These are phyloP conservation scores for Ochlodes sylvanus DNA, from an alignment of 2,888 invertebrate genomes.

Conservation along the genomic window DNA sequence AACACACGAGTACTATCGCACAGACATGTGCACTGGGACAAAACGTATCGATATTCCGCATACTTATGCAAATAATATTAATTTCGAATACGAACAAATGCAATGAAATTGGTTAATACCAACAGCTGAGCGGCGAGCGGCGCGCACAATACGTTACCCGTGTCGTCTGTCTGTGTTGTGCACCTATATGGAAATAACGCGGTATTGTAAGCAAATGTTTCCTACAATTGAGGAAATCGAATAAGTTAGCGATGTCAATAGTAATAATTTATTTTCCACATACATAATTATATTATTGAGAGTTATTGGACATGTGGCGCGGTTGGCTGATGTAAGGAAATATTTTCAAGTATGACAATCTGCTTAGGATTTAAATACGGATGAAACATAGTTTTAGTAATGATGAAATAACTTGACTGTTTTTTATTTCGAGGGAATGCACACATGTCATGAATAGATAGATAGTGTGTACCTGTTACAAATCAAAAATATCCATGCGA, in stretches of 20 bases:
- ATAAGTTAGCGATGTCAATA: constrained; percentile 11
- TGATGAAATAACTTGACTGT: too few relatives aligned
- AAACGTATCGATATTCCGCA: constrained; percentile 24
- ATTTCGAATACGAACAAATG: constrained; percentile 25
- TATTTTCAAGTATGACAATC: too few relatives aligned
- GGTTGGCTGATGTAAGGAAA: too few relatives aligned
- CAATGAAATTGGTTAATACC: constrained; percentile 18
- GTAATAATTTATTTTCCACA: constrained; percentile 3
- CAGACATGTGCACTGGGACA: constrained; percentile 13
- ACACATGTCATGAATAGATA: too few relatives aligned
- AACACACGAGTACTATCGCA: background rate
- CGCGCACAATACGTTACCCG: constrained; percentile 23
- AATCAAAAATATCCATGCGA: too few relatives aligned
- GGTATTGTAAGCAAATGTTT: constrained; percentile 30
- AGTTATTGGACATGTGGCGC: background rate
- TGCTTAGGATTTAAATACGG: too few relatives aligned
- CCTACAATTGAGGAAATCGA: constrained; percentile 18
- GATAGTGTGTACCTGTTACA: too few relatives aligned
- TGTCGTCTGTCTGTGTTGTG: constrained; percentile 27
- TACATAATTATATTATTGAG: background rate
- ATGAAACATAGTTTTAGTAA: too few relatives aligned
- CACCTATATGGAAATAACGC: constrained; percentile 28
- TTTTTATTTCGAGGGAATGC: too few relatives aligned
- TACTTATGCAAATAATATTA: constrained; percentile 35
- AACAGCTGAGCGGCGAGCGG: constrained; percentile 16